Evolutionary conservation across 2,113 vertebrate species (phyloP), one percentile per base, ranked within the genome.

Genomic region (Indicator maculatus): DNA sequence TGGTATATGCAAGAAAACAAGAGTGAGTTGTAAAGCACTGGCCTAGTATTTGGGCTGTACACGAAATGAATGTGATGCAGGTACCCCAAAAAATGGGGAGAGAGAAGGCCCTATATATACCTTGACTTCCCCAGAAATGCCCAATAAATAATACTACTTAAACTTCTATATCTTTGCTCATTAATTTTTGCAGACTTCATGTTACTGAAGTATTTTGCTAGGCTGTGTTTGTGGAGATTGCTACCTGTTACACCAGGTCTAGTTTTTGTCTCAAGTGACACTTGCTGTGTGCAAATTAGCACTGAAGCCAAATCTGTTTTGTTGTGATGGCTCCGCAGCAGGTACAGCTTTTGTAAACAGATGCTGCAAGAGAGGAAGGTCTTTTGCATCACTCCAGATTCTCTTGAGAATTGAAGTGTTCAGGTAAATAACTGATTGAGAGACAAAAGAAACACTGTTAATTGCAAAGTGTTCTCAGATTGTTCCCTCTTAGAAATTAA

Each of bases 351-450:
- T 89, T 90, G 88, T 95, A 93, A 92, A 93, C 91, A 93, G 73
- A 92, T 97, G 90, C 79, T 97, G 86, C 86, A 96, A 97, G 88
- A 75, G 67, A 82, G 53, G 55, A n/a, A 70, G 60, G 33, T 19
- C 75, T 92, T 94, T 95, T 96, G 58, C 96, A 95, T 97, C 96
- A 96, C 81, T 89, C 56, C 64, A 93, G 18, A 39, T 89, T 91
- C 93, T 86, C 96, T 89, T 95, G 96, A 96, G 94, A 93, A 15
- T 53, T 55, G 23, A 88, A 90, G 67, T 47, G 64, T 92, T 91
- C 66, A 58, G 60, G 84, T 89, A 90, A 91, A 91, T 82, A 95
- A 75, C 56, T 75, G 28, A 33, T 65, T 76, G 90, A 95, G 64
- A 85, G 65, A 93, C 90, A 96, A 94, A 95, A 87, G 71, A 65